Base-by-base conservation (phyloP, 2,797 vertebrate species). In the Meriones psammophilus region DNA sequence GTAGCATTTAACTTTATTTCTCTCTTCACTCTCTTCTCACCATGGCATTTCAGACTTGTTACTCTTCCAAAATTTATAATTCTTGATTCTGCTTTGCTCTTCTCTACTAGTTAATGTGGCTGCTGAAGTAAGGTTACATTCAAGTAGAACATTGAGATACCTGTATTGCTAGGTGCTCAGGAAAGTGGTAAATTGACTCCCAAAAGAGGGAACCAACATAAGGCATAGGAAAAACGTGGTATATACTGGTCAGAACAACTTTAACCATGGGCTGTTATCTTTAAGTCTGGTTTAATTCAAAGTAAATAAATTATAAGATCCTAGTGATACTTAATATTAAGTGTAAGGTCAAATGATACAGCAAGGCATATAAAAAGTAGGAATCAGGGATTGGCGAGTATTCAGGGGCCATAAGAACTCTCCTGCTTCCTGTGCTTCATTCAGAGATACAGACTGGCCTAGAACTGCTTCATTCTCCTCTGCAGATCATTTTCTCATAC, bases 381-480 rank as follows among this genome's bases (percentile, higher is more conserved):
- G n/a, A 84, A 50, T 30, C 58, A 91, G 46, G 17, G 10, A 71
- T 39, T 92, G n/a, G 54, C 81, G 84, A 81, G 58, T 90, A 14
- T 77, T 94, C 33, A 87, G 80, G 76, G 71, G 69, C 64, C 93
- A 92, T 60, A 94, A 58, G 42, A 78, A 20, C n/a, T 74, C 92
- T 94, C 36, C 17, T 66, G 26, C 24, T 88, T 93, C 73, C 66
- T 76, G 17, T 81, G 94, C 92, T 28, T 93, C 54, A 94, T 28
- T 93, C 54, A 94, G 33, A 50, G 50, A 50, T 50, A 50, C 50
- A 50, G 50, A 50, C 8, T 96, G 66, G 96, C 56, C 58, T 7
- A 88, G 39, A 92, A 87, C 42, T 92, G 14, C 64, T 94, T 95
- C 58, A 76, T 86, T 96, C 50, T 94, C 94, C 71, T 84, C 58